Evolutionary conservation across 2,113 vertebrate genomes (phyloP).

Genomic region (Rhynchopsitta pachyrhyncha): DNA sequence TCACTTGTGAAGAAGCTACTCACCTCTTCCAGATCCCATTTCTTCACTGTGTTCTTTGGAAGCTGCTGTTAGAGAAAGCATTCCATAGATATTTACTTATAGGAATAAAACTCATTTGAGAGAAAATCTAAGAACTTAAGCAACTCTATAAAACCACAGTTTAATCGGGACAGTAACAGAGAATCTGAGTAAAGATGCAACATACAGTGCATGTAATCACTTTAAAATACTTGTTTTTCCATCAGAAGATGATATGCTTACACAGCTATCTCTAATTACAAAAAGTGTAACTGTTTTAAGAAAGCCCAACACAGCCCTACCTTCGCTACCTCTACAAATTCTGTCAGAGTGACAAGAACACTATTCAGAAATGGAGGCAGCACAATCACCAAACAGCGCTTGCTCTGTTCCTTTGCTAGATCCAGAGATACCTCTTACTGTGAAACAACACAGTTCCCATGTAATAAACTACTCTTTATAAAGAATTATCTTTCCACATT

Average conservation of each 20-base stretch:
- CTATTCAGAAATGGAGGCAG: neutral
- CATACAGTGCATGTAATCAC: neutral
- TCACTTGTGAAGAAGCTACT: conserved; percentile 7
- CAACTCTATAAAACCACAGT: neutral
- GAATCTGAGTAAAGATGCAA: neutral
- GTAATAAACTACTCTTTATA: neutral
- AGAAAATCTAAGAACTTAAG: neutral
- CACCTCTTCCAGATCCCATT: conserved; percentile 60
- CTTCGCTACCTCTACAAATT: neutral
- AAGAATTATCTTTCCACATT: neutral
- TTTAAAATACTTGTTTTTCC: neutral
- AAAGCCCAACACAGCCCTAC: neutral
- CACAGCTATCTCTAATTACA: neutral
- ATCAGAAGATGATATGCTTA: neutral
- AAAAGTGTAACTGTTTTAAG: neutral
- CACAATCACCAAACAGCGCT: neutral
- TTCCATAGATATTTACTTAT: neutral
- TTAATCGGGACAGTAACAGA: neutral
- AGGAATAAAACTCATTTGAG: neutral
- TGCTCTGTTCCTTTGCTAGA: neutral
- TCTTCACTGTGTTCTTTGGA: conserved; percentile 69
- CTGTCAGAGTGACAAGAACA: rapidly evolving
- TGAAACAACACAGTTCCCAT: neutral
- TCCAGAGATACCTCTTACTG: neutral
- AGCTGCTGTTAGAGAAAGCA: conserved; percentile 56